Conservation (phyloP, 2,888 invertebrate genomes). For the Bimastos eiseni region DNA sequence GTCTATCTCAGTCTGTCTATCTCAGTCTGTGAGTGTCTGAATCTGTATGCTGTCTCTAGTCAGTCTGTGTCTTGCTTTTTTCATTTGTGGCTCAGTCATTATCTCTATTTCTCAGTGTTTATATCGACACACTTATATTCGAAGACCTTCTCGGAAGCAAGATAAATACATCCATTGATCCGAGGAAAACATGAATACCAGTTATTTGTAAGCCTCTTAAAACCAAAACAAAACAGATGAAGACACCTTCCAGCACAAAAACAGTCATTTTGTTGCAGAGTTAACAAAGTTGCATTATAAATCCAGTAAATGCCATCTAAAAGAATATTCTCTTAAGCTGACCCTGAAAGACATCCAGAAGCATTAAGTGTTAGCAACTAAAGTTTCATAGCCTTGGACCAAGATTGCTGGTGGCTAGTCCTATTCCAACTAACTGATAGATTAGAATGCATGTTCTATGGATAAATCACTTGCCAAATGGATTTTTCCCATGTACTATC, state of each 20-base stretch:
- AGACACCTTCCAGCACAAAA: neutral
- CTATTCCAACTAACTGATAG: no score
- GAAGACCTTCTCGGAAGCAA: neutral
- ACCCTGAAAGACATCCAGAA: neutral
- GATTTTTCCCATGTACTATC: neutral
- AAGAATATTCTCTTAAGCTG: neutral
- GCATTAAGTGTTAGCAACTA: neutral
- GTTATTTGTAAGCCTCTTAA: neutral
- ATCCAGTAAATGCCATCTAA: neutral
- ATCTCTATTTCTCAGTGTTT: neutral
- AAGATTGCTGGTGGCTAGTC: no score
- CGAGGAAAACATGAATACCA: neutral
- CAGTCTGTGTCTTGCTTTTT: neutral
- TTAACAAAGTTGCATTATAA: neutral
- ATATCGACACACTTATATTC: neutral
- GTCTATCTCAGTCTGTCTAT: neutral
- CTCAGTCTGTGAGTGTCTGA: neutral
- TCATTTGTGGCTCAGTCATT: neutral
- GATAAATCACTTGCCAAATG: no score
- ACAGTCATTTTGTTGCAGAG: neutral
- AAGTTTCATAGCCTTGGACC: neutral
- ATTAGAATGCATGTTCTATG: no score
- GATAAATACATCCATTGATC: neutral
- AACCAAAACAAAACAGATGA: neutral
- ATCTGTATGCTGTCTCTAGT: neutral